Base-by-base conservation (phyloP, 2,113 vertebrate genomes). In the Limnothrissa miodon region DNA sequence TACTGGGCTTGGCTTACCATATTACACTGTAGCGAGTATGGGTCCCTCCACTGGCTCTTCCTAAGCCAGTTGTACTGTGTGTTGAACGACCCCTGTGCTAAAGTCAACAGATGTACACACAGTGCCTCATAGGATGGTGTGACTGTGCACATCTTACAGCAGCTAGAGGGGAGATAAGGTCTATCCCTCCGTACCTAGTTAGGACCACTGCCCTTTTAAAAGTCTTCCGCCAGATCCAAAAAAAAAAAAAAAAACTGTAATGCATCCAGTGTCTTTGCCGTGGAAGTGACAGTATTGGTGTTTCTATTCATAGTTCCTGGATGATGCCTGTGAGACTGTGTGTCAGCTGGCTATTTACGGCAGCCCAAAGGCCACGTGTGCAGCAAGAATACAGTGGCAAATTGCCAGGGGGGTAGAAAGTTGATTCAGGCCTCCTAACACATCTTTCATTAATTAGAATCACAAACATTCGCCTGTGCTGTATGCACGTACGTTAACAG, bases 221-320 rank as follows among this genome's bases (percentile, higher is more conserved):
- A 36, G 3, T 74, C 5, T 17, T 74, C 33, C 66, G 36, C 33
- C 29, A 39, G 33, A 17, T 13, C 36, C 29, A 74, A 33, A 74
- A 6, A 74, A 74, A n/a, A n/a, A n/a, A n/a, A n/a, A n/a, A n/a
- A n/a, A n/a, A n/a, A n/a, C n/a, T n/a, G n/a, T n/a, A n/a, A n/a
- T 15, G 66, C 5, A 74, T 13, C 66, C 66, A 74, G 66, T 74
- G 66, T 33, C 33, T 39, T 39, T 29, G 33, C 51, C 4, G 48
- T 4, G 56, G 56, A 59, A 59, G 56, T n/a, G n/a, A 33, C 62
- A 70, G 13, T 29, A 36, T 29, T 9, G 36, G 15, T 74, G 66
- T 74, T 39, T 74, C 66, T 74, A 74, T 74, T 74, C 66, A 74
- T 74, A 74, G 66, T 74, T 36, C 17, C 66, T 74, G 66, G 66